These are phyloP conservation scores for Paguma larvata DNA, from an alignment of 2,797 vertebrate species.

Conservation along the genomic window DNA sequence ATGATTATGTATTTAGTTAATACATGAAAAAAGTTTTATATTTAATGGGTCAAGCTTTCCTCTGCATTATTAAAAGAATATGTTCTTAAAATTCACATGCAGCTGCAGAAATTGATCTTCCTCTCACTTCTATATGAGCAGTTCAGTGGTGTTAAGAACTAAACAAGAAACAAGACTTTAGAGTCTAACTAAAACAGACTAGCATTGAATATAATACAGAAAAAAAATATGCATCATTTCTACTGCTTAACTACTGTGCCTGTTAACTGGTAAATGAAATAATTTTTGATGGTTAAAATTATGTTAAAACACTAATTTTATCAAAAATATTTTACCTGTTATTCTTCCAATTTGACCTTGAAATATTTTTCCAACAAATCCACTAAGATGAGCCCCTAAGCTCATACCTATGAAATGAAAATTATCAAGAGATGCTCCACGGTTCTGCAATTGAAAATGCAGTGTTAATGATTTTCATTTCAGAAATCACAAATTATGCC, in stretches of 20 bases:
- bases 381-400: slow-evolving; percentile 97
- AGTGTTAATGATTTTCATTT: slow-evolving; percentile 52
- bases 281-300: not conserved
- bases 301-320: not conserved
- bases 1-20: not conserved
- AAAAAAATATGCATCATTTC: not conserved
- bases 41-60: not conserved
- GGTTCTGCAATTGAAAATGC: slow-evolving; percentile 86
- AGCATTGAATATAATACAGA: not conserved
- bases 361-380: slow-evolving; percentile 95
- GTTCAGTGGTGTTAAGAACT: not conserved
- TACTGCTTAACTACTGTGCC: not conserved
- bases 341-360: slow-evolving; percentile 95
- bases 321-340: slow-evolving; percentile 91
- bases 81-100: not conserved
- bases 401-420: slow-evolving; percentile 96
- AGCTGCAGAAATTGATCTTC: not conserved
- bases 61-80: not conserved
- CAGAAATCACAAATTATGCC: not conserved
- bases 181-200: not conserved
- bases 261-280: slow-evolving; percentile 24
- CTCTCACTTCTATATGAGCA: not conserved
- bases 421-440: slow-evolving; percentile 92
- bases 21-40: not conserved
- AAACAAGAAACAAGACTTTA: slow-evolving; percentile 20